Conservation (phyloP, 2,888 invertebrate species). For the Muscina levida region DNA sequence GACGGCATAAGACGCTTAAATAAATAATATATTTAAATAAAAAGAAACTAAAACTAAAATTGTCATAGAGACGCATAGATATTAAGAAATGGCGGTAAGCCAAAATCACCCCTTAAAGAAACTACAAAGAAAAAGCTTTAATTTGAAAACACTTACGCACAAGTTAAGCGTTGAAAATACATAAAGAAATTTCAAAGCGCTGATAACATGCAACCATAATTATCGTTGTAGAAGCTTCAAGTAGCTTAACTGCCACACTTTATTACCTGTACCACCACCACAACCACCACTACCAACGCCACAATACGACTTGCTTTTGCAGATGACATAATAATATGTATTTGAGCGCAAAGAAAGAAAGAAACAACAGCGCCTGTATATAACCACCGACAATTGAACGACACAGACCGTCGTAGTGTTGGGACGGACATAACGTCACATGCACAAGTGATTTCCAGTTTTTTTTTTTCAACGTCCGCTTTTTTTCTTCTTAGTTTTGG, state of each 20-base stretch:
- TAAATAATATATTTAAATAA: too few species aligned
- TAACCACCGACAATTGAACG: too few species aligned
- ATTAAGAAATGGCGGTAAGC: too few species aligned
- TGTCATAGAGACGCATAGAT: too few species aligned
- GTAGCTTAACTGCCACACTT: slow-evolving; percentile 58
- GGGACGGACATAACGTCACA: slow-evolving; percentile 19
- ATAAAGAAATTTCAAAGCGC: slow-evolving; percentile 7
- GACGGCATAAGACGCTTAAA: slow-evolving; percentile 1
- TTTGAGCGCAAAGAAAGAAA: slow-evolving; percentile 47
- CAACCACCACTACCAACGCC: slow-evolving; percentile 24
- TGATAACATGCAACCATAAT: not conserved
- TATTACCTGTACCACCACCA: not conserved
- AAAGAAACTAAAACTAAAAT: too few species aligned
- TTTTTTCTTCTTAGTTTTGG: too few species aligned
- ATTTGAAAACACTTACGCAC: too few species aligned
- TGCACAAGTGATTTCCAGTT: slow-evolving; percentile 32
- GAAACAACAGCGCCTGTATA: slow-evolving; percentile 17
- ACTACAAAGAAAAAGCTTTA: too few species aligned
- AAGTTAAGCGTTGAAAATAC: not conserved
- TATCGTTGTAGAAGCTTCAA: too few species aligned
- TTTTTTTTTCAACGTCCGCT: slow-evolving; percentile 33
- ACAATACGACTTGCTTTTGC: too few species aligned
- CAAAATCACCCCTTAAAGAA: too few species aligned
- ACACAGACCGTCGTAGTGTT: too few species aligned
- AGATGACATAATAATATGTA: slow-evolving; percentile 68